Conservation (phyloP, 2,797 vertebrate species). For the Myripristis murdjan region DNA sequence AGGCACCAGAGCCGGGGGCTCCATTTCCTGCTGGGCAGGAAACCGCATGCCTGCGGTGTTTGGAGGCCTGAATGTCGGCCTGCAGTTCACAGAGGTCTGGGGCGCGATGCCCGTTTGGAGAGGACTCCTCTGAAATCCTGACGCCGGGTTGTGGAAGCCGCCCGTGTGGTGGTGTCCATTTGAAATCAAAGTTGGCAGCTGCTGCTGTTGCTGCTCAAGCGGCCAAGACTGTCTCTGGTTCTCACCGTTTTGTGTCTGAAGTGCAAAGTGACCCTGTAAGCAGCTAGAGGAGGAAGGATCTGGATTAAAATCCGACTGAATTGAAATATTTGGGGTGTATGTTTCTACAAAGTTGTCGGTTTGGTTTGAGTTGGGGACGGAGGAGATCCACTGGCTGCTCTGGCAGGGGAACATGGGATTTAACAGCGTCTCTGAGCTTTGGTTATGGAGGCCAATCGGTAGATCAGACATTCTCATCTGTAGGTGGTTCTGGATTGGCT, state of each 20-base stretch:
- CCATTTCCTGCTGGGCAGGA: conserved; percentile 36
- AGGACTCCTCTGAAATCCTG: conserved; percentile 56
- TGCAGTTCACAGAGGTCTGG: conserved; percentile 31
- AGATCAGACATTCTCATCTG: conserved; percentile 26
- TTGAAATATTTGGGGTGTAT: conserved; percentile 64
- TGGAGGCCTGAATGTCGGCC: conserved; percentile 32
- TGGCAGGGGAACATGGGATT: conserved; percentile 44
- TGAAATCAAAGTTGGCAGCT: conserved; percentile 30
- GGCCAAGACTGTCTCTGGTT: conserved; percentile 63
- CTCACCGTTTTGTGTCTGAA: conserved; percentile 49
- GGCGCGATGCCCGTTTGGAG: not conserved
- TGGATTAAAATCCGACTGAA: conserved; percentile 20
- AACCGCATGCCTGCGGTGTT: conserved; percentile 39
- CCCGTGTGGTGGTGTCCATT: conserved; percentile 48
- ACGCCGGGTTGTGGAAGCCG: conserved; percentile 38
- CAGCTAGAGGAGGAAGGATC: conserved; percentile 20
- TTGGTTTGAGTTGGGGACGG: conserved; percentile 35
- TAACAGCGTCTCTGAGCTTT: conserved; percentile 24
- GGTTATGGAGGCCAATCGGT: conserved; percentile 50
- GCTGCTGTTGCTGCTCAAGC: conserved; percentile 39
- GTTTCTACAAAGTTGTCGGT: conserved; percentile 36
- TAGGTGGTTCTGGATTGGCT: conserved; percentile 56
- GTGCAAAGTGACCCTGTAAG: conserved; percentile 61
- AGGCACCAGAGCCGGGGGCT: not conserved
- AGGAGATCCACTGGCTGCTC: conserved; percentile 62